Conservation (phyloP, 2,888 invertebrate species). For the Oscheius sp. region DNA sequence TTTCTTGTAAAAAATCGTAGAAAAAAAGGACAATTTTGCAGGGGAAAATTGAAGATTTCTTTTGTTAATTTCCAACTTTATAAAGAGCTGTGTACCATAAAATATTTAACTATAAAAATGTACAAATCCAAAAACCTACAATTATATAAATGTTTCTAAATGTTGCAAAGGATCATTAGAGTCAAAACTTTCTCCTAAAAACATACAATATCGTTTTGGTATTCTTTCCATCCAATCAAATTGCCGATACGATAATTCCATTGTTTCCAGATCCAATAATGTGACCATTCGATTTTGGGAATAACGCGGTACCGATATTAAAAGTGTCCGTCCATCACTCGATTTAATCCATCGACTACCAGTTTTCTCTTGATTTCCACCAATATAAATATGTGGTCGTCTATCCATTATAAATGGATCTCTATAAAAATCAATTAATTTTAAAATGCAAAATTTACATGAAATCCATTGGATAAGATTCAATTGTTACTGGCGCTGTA, state of each 20-base stretch:
- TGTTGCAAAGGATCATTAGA: no score
- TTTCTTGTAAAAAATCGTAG: no score
- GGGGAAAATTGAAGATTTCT: no score
- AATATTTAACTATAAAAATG: no score
- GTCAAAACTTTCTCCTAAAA: no score
- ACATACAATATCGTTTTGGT: no score
- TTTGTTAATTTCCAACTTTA: no score
- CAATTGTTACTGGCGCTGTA: slow-evolving; percentile 91
- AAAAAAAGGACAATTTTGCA: no score
- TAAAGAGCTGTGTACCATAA: no score
- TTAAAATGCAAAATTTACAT: slow-evolving; percentile 29
- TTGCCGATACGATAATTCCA: background rate
- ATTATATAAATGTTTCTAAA: no score
- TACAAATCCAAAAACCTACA: no score
- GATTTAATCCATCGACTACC: background rate
- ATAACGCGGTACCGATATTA: slow-evolving; percentile 1
- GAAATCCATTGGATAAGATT: slow-evolving; percentile 69
- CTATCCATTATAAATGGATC: slow-evolving; percentile 2
- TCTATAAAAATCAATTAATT: background rate
- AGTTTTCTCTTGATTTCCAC: slow-evolving; percentile 1
- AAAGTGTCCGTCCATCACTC: background rate
- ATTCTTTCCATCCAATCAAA: no score
- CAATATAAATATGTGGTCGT: background rate
- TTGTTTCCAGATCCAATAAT: slow-evolving; percentile 12
- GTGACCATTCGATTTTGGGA: background rate